Percentiles rank a stretch among this genome's conserved stretches.
Conservation (phyloP, 23 tunicate species). For the Trididemnum clinides region DNA sequence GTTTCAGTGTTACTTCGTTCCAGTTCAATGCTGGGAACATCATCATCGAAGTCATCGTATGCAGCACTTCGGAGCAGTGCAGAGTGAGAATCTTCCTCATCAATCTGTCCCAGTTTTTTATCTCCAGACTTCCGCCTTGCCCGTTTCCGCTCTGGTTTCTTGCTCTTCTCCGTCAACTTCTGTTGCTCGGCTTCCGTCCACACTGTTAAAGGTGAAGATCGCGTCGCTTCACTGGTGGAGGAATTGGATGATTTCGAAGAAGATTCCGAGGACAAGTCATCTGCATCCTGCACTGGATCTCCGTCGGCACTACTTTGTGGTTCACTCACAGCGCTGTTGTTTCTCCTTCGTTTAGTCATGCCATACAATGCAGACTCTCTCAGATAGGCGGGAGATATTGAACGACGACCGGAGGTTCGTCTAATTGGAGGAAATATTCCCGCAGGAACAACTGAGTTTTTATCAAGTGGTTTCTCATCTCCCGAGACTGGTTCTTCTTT, state of each 20-base stretch:
- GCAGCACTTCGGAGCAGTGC: not conserved
- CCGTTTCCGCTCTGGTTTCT: constrained; percentile 10
- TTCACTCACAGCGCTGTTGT: constrained; percentile 24
- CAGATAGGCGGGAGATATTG: constrained; percentile 83
- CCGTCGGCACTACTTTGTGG: not conserved
- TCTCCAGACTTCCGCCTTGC: not conserved
- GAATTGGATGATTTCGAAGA: not conserved
- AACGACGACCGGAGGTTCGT: constrained; percentile 68
- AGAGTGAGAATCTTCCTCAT: not conserved
- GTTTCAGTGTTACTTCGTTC: not conserved
- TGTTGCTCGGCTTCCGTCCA: constrained; percentile 14
- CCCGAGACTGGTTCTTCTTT: not conserved
- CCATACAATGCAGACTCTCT: constrained; percentile 52
- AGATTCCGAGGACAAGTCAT: constrained; percentile 32
- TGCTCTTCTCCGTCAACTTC: not conserved
- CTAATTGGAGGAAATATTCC: constrained; percentile 45
- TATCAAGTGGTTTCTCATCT: not conserved
- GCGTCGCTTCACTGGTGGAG: not conserved
- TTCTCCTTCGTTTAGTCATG: constrained; percentile 51
- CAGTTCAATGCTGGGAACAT: constrained; percentile 39
- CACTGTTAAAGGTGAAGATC: constrained; percentile 22
- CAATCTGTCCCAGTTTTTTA: not conserved
- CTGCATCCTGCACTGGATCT: not conserved
- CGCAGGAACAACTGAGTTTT: constrained; percentile 4
- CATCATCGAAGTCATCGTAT: constrained; percentile 48